phyloP scores from a whole-genome alignment of 2,113 vertebrate species.

The Hypocryptadius cinnamomeus region DNA sequence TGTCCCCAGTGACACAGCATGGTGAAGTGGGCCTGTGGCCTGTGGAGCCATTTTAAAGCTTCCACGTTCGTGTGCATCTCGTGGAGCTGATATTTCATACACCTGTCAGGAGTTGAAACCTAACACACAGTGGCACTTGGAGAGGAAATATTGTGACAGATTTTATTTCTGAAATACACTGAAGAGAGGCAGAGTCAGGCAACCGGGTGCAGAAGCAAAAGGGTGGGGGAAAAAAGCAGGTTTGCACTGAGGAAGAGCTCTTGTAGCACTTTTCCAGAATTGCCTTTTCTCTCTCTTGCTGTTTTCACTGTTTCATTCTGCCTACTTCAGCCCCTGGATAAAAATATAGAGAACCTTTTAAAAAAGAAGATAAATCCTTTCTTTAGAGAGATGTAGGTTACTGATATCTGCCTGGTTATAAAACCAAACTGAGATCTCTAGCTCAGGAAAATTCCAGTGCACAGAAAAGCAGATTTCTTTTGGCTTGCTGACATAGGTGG shows the following conservation, averaged over 20 bases:
- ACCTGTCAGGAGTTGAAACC: background rate
- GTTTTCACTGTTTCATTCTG: background rate
- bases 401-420: slow-evolving; percentile 17
- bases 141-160: slow-evolving; percentile 17
- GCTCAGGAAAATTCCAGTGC: slow-evolving; percentile 1
- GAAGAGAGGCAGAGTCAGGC: background rate
- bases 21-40: background rate
- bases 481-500: background rate
- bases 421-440: background rate
- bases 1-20: background rate
- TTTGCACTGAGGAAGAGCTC: background rate
- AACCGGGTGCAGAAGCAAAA: background rate
- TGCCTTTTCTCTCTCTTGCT: background rate
- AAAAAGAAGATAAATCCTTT: slow-evolving; percentile 18
- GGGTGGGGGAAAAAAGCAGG: background rate
- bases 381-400: slow-evolving; percentile 23
- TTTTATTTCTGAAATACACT: slow-evolving; percentile 4
- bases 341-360: slow-evolving; percentile 24
- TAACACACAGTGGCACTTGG: background rate
- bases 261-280: background rate
- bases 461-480: background rate
- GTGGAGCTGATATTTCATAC: background rate
- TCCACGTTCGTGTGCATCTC: fast-evolving
- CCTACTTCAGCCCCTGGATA: background rate
- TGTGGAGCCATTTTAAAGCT: background rate